Conservation (phyloP, 2,113 vertebrate genomes). For the Dromas ardeola region DNA sequence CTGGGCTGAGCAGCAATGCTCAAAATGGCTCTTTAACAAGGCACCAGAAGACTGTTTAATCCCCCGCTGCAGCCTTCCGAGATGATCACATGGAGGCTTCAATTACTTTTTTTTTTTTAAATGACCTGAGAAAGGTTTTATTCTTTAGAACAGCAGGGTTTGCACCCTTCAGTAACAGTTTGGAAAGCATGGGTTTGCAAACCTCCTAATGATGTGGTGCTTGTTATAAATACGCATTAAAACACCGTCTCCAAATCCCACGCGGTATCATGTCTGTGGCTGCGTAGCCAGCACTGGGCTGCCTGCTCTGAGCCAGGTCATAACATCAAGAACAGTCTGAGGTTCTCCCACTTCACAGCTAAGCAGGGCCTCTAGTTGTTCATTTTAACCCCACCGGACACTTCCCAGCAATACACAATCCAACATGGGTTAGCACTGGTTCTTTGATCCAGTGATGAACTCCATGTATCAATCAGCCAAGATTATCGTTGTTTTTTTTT, state of each 20-base stretch:
- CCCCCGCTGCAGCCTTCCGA: neutral
- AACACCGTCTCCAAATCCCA: rapidly evolving
- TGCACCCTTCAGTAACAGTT: neutral
- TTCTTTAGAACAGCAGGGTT: neutral
- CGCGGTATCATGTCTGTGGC: rapidly evolving
- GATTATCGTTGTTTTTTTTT: neutral
- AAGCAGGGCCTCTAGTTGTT: neutral
- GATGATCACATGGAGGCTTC: neutral
- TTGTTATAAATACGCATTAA: neutral
- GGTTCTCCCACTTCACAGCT: neutral
- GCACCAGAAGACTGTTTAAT: neutral
- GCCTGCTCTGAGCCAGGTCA: neutral
- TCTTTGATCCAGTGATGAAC: neutral
- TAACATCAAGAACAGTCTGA: neutral
- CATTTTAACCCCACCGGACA: neutral
- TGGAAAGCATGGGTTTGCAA: neutral
- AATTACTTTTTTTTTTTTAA: neutral
- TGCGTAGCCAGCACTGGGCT: neutral
- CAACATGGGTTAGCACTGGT: neutral
- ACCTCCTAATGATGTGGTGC: neutral
- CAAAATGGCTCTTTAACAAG: neutral
- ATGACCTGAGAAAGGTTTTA: neutral
- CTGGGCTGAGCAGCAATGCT: neutral
- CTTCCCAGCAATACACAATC: neutral
- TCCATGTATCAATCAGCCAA: neutral